These are phyloP conservation scores for Hirundo rustica DNA, from an alignment of 2,797 vertebrate species.

Conservation along the genomic window DNA sequence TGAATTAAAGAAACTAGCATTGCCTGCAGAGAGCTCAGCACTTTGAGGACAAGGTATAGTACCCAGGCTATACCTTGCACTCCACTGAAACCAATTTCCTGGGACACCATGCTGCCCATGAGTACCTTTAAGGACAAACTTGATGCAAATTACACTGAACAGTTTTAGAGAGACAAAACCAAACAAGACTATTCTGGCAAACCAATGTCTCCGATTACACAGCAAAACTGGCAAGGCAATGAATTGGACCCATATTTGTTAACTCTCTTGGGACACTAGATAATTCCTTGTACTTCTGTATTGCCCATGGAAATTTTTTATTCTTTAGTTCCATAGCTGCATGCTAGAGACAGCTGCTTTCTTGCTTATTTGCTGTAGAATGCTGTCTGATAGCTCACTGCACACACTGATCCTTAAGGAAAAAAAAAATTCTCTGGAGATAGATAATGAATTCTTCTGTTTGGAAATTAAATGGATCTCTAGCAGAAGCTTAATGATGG, in stretches of 20 bases:
- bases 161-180: background rate
- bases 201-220: background rate
- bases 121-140: background rate
- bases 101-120: background rate
- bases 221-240: background rate
- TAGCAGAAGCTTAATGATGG: conserved; percentile 2
- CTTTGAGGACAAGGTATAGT: background rate
- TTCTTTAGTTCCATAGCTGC: background rate
- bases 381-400: background rate
- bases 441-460: conserved; percentile 39
- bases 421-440: conserved; percentile 14
- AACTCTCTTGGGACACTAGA: background rate
- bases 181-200: background rate
- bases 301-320: background rate
- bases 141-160: background rate
- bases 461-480: conserved; percentile 14
- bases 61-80: background rate
- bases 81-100: background rate
- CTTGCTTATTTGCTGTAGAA: background rate
- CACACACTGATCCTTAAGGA: background rate
- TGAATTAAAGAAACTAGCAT: background rate
- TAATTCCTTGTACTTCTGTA: background rate
- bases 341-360: conserved; percentile 23
- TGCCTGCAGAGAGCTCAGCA: background rate
- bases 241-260: background rate